These are phyloP conservation scores for Chunga burmeisteri DNA, from an alignment of 2,113 vertebrate genomes.

Conservation along the genomic window DNA sequence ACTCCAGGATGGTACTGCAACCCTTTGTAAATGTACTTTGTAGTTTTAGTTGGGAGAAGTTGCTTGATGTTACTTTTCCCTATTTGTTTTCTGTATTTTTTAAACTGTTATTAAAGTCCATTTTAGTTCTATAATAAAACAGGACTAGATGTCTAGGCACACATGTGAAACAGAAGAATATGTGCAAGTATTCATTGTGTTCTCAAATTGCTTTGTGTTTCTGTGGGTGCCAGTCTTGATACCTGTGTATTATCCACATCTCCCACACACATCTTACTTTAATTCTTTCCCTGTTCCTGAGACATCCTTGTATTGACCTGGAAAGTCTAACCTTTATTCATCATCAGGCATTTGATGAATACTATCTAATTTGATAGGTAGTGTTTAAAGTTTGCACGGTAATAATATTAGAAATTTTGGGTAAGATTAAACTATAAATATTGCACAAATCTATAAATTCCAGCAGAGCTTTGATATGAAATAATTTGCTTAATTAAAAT, in stretches of 20 bases:
- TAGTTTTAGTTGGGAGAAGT: neutral
- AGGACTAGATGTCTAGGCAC: neutral
- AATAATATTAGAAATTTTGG: neutral
- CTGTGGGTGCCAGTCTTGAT: neutral
- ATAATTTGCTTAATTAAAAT: neutral
- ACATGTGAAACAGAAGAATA: neutral
- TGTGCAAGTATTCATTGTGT: neutral
- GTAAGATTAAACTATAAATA: neutral
- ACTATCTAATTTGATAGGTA: neutral
- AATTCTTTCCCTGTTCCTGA: neutral
- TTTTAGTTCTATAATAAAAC: neutral
- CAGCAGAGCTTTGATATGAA: neutral
- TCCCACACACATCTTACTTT: neutral
- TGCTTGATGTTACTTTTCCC: neutral
- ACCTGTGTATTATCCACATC: neutral
- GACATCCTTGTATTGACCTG: neutral
- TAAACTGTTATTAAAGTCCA: neutral
- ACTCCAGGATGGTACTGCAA: neutral
- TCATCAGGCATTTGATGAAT: neutral
- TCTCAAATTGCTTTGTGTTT: neutral
- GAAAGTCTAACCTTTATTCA: neutral
- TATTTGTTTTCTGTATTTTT: neutral
- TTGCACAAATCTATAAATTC: neutral
- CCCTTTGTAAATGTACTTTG: neutral
- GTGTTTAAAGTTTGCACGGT: neutral